Percentiles rank a stretch among this genome's conserved stretches.
These are phyloP conservation scores for Chymomyza procnemis DNA, from an alignment of 2,888 invertebrate genomes.

Conservation along the genomic window DNA sequence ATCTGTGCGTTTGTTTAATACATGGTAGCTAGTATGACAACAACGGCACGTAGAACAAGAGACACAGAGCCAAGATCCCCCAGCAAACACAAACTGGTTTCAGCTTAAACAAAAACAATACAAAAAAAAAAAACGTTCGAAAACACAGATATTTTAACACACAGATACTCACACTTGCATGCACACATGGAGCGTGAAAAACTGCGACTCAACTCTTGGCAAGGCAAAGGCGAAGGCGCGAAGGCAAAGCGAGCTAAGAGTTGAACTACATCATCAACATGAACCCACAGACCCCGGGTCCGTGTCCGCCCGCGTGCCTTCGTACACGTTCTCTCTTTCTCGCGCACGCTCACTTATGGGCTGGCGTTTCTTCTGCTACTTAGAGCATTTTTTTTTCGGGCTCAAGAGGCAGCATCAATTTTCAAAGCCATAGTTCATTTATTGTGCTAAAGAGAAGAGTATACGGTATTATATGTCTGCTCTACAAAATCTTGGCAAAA, in stretches of 20 bases:
- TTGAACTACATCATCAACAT: neutral
- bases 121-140: constrained; percentile 6
- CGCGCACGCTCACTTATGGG: neutral
- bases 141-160: constrained; percentile 20
- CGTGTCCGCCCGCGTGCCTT: no score
- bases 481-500: no score
- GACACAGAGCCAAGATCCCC: constrained; percentile 41
- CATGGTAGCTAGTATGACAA: constrained; percentile 58
- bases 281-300: neutral
- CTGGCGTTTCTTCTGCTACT: neutral
- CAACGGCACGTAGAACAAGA: constrained; percentile 35
- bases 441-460: constrained; percentile 1
- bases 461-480: no score
- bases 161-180: constrained; percentile 13
- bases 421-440: constrained; percentile 23
- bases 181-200: constrained; percentile 58
- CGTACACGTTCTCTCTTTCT: neutral
- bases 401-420: constrained; percentile 32
- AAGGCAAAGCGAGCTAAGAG: neutral
- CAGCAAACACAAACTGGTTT: constrained; percentile 26
- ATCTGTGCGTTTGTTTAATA: constrained; percentile 8
- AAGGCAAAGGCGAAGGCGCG: neutral
- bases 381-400: neutral
- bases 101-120: constrained; percentile 65
- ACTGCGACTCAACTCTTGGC: constrained; percentile 38